Conservation (phyloP, 2,888 invertebrate genomes). For the Ennomos erosarius region DNA sequence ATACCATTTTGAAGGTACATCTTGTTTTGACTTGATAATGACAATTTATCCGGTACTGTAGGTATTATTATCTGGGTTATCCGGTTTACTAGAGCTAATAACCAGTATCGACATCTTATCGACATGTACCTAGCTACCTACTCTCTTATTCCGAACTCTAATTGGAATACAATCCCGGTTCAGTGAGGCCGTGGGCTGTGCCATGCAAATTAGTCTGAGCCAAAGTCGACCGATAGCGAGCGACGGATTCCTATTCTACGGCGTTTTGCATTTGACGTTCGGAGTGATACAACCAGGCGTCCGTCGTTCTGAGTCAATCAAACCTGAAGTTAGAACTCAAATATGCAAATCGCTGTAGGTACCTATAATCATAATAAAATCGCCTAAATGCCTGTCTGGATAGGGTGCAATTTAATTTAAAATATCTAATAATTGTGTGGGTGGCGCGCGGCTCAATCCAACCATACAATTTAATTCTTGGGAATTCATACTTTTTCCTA, state of each 20-base stretch:
- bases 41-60: too few species aligned
- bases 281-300: slow-evolving; percentile 9
- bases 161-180: slow-evolving; percentile 42
- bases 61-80: too few species aligned
- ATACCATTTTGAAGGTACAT: too few species aligned
- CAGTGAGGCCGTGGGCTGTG: slow-evolving; percentile 28
- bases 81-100: background rate
- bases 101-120: slow-evolving; percentile 12
- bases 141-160: slow-evolving; percentile 21
- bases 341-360: background rate
- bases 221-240: slow-evolving; percentile 29
- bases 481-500: too few species aligned
- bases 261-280: slow-evolving; percentile 29
- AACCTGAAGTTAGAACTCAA: background rate
- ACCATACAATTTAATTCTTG: too few species aligned
- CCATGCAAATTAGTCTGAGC: slow-evolving; percentile 40
- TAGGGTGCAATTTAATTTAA: too few species aligned
- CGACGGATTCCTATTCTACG: slow-evolving; percentile 30
- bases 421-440: too few species aligned
- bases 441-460: too few species aligned
- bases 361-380: background rate
- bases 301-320: slow-evolving; percentile 5
- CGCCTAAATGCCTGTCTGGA: background rate
- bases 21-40: too few species aligned
- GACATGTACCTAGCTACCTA: background rate